Evolutionary conservation across 2,113 vertebrate genomes (phyloP).

Genomic region (Rhea pennata): DNA sequence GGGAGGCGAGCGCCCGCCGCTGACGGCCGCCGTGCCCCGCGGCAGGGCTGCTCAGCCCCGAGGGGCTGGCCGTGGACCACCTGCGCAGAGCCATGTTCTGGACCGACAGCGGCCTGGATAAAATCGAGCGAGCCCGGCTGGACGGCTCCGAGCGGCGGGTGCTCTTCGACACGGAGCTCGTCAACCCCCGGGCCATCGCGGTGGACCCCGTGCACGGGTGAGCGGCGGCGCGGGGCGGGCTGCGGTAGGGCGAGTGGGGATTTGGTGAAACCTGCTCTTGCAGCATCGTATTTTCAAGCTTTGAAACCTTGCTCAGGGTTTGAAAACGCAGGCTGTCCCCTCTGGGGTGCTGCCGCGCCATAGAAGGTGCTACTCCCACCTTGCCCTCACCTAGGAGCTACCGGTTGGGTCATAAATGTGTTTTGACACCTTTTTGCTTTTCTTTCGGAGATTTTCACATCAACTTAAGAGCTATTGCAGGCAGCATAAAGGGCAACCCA

Average conservation of each 20-base stretch:
- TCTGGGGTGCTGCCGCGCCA: not conserved
- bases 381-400: rapidly evolving
- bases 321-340: not conserved
- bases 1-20: not conserved
- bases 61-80: slow-evolving; percentile 91
- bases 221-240: not conserved
- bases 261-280: not conserved
- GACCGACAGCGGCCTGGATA: slow-evolving; percentile 92
- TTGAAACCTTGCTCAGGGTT: not conserved
- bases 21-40: too few species aligned
- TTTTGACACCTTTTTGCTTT: not conserved
- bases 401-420: not conserved
- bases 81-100: slow-evolving; percentile 89
- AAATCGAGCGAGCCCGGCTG: slow-evolving; percentile 87
- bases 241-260: not conserved
- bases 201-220: slow-evolving; percentile 91
- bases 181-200: slow-evolving; percentile 93
- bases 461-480: not conserved
- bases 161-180: slow-evolving; percentile 87
- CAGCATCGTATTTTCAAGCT: not conserved
- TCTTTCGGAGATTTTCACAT: not conserved
- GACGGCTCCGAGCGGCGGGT: slow-evolving; percentile 85
- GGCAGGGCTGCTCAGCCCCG: slow-evolving; percentile 92
- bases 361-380: slow-evolving; percentile 1
- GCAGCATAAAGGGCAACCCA: not conserved